Conservation (phyloP, 2,113 vertebrate genomes). For the Festucalex cinctus region DNA sequence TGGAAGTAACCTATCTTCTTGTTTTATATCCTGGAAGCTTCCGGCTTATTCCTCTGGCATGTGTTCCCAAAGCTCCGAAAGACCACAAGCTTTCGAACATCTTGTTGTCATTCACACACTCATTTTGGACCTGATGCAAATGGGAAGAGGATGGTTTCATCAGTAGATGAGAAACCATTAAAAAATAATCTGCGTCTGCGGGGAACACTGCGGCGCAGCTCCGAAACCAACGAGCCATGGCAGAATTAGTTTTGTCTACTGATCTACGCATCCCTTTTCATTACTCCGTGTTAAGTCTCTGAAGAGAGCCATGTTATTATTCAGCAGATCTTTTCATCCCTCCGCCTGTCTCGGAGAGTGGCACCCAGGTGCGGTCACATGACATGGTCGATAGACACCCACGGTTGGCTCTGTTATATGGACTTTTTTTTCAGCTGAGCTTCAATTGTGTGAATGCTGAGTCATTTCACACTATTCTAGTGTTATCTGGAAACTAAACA, state of each 20-base stretch:
- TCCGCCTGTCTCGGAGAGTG: slow-evolving; percentile 23
- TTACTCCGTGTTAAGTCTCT: slow-evolving; percentile 19
- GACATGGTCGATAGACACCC: background rate
- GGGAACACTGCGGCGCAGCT: slow-evolving; percentile 27
- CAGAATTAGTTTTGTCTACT: slow-evolving; percentile 28
- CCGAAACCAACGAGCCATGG: slow-evolving; percentile 28
- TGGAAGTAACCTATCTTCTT: slow-evolving; percentile 36
- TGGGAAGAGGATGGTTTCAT: slow-evolving; percentile 17
- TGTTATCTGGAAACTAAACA: background rate
- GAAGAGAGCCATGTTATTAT: slow-evolving; percentile 40
- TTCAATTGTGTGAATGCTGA: background rate
- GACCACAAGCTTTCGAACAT: background rate
- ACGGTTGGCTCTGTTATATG: background rate
- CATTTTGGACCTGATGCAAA: slow-evolving; percentile 19
- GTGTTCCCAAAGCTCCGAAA: slow-evolving; percentile 31
- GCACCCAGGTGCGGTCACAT: slow-evolving; percentile 4
- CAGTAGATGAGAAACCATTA: slow-evolving; percentile 35
- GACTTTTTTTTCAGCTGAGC: background rate
- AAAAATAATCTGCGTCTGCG: slow-evolving; percentile 30
- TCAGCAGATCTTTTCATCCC: slow-evolving; percentile 38
- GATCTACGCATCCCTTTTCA: slow-evolving; percentile 33
- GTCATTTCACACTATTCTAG: background rate
- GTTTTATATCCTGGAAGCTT: slow-evolving; percentile 26
- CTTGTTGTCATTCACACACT: slow-evolving; percentile 26
- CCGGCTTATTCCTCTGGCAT: slow-evolving; percentile 26